Conservation (phyloP, 2,113 vertebrate species). For the Sarotherodon lohbergeri region DNA sequence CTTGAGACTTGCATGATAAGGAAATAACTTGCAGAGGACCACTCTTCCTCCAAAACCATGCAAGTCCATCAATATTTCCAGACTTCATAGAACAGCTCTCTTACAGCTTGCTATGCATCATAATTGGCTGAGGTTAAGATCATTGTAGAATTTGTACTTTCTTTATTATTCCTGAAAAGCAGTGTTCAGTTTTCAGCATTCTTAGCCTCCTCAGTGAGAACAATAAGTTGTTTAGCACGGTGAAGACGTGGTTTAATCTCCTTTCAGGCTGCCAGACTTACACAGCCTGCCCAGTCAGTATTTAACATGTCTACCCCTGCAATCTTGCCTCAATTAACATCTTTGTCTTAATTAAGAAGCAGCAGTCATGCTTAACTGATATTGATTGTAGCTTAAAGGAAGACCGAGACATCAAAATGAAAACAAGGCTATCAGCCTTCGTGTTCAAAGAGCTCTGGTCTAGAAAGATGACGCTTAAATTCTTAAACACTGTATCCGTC, state of each 20-base stretch:
- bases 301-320: conserved; percentile 54
- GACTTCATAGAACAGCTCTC: not conserved
- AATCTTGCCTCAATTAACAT: conserved; percentile 62
- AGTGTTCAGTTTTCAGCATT: not conserved
- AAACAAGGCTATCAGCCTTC: conserved; percentile 40
- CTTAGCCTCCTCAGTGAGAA: not conserved
- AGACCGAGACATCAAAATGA: conserved; percentile 52
- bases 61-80: not conserved
- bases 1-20: not conserved
- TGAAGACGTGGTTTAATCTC: not conserved
- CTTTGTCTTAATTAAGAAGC: conserved; percentile 66
- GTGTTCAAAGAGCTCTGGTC: not conserved
- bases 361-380: conserved; percentile 66
- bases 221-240: conserved; percentile 1
- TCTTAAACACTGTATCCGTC: not conserved
- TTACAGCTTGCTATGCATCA: not conserved
- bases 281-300: conserved; percentile 44
- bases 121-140: not conserved
- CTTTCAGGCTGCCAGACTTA: not conserved
- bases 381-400: conserved; percentile 71
- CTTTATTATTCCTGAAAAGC: not conserved
- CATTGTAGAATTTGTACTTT: not conserved
- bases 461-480: not conserved
- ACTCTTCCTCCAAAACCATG: not conserved
- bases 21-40: not conserved